phyloP scores from a whole-genome alignment of 1,140 invertebrate species.

The Drosophila tropicalis region DNA sequence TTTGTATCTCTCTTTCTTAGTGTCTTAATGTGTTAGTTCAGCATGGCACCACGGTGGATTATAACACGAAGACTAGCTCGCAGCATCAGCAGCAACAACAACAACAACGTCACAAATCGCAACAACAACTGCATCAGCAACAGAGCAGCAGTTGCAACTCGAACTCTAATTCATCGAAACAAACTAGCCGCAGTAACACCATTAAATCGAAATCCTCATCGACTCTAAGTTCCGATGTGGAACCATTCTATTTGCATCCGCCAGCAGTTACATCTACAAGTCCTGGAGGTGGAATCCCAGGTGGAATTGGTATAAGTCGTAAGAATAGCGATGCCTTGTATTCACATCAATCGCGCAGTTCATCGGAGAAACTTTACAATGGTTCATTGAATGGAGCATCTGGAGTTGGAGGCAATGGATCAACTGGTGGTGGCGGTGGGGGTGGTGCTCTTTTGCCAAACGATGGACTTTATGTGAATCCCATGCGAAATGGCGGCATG shows the following conservation, averaged over 20 bases:
- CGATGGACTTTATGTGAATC: constrained; percentile 92
- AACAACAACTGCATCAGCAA: constrained; percentile 52
- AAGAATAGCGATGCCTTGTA: constrained; percentile 74
- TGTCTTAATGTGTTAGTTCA: constrained; percentile 91
- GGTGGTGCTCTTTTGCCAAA: constrained; percentile 84
- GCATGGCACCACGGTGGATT: constrained; percentile 88
- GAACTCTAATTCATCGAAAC: constrained; percentile 82
- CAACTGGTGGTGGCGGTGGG: constrained; percentile 21
- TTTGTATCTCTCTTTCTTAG: constrained; percentile 82
- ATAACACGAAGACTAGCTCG: constrained; percentile 76
- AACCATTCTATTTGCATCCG: constrained; percentile 90
- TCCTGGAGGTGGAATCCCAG: constrained; percentile 31
- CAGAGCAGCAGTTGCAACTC: constrained; percentile 81
- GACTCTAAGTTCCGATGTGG: constrained; percentile 83
- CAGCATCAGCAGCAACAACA: constrained; percentile 14
- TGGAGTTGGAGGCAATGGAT: constrained; percentile 35
- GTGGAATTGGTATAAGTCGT: constrained; percentile 38
- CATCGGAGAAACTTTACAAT: constrained; percentile 82
- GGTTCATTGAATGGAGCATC: constrained; percentile 29
- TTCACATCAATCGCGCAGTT: constrained; percentile 75
- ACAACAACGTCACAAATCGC: constrained; percentile 57
- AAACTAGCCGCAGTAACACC: constrained; percentile 79
- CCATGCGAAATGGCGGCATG: constrained; percentile 86
- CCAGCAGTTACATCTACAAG: constrained; percentile 79
- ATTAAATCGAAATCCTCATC: constrained; percentile 82